Conservation (phyloP, 2,113 vertebrate genomes). For the Promerops cafer region DNA sequence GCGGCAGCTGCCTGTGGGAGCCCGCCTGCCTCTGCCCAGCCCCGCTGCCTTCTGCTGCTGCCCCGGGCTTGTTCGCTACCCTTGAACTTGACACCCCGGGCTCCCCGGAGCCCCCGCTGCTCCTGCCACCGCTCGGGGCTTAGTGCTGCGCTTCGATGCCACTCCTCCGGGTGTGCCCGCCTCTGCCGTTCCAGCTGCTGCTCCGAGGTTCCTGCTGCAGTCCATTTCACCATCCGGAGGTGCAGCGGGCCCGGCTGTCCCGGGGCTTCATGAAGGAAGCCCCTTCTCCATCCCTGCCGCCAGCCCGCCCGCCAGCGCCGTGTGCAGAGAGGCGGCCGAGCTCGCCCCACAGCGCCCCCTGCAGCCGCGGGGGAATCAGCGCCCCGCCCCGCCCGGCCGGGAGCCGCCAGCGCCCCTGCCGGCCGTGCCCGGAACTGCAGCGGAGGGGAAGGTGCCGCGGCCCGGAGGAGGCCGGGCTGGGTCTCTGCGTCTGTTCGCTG, state of each 20-base stretch:
- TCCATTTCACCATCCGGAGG: not conserved
- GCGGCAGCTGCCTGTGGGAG: not conserved
- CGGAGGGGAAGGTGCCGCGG: not conserved
- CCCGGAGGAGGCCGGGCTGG: not conserved
- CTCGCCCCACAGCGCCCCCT: not conserved
- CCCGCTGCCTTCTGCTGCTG: not conserved
- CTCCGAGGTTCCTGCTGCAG: not conserved
- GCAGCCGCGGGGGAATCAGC: not conserved
- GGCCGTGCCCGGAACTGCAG: not conserved
- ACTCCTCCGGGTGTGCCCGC: not conserved
- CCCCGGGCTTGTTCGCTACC: not conserved
- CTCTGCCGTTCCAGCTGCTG: not conserved
- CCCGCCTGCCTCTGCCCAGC: not conserved
- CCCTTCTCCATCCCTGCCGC: not conserved
- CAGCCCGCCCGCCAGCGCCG: not conserved
- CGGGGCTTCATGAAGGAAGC: no score
- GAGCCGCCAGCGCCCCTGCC: not conserved
- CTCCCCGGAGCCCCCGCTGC: not conserved
- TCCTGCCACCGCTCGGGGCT: not conserved
- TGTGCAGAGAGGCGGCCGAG: not conserved
- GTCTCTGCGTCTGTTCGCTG: fast-evolving
- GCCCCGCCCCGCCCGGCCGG: not conserved
- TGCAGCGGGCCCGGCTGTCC: not conserved
- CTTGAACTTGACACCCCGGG: no score
- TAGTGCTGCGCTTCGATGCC: not conserved